Evolutionary conservation across 2,888 invertebrate species (phyloP).

Genomic region (Stenolophus ochropezus): DNA sequence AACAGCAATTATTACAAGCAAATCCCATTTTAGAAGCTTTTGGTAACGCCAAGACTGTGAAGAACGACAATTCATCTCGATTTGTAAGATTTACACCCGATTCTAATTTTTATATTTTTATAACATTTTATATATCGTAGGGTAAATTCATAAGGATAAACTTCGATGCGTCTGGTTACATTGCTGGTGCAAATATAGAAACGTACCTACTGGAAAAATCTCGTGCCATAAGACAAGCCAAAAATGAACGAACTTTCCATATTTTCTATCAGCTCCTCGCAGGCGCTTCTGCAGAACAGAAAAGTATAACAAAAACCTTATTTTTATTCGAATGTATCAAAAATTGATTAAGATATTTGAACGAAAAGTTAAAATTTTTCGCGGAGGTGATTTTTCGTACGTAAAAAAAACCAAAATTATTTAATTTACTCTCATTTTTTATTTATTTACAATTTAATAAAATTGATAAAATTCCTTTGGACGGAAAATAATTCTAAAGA

Average conservation of each 20-base stretch:
- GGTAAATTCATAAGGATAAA: slow-evolving; percentile 99
- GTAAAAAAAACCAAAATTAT: neutral
- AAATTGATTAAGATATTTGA: too few relatives aligned
- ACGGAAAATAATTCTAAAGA: too few relatives aligned
- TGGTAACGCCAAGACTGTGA: slow-evolving; percentile 99
- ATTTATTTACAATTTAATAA: too few relatives aligned
- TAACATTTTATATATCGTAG: slow-evolving; percentile 81
- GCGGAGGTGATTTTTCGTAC: neutral
- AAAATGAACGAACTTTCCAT: slow-evolving; percentile 98
- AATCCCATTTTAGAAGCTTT: slow-evolving; percentile 99
- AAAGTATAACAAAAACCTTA: too few relatives aligned
- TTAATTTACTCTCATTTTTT: too few relatives aligned
- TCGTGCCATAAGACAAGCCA: slow-evolving; percentile 97
- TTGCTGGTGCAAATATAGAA: slow-evolving; percentile 99
- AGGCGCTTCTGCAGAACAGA: slow-evolving; percentile 91
- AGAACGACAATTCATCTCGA: slow-evolving; percentile 99
- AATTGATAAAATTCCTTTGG: too few relatives aligned
- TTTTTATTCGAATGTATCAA: too few relatives aligned
- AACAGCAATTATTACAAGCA: slow-evolving; percentile 98
- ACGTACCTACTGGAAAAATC: slow-evolving; percentile 99
- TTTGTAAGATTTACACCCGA: slow-evolving; percentile 98
- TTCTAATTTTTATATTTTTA: too few relatives aligned
- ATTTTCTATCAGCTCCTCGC: slow-evolving; percentile 98
- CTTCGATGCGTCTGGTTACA: slow-evolving; percentile 99
- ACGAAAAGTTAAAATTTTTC: too few relatives aligned